Percentiles rank a stretch among this genome's conserved stretches.
phyloP scores from a whole-genome alignment of 2,797 vertebrate genomes.

The Peromyscus nudipes region DNA sequence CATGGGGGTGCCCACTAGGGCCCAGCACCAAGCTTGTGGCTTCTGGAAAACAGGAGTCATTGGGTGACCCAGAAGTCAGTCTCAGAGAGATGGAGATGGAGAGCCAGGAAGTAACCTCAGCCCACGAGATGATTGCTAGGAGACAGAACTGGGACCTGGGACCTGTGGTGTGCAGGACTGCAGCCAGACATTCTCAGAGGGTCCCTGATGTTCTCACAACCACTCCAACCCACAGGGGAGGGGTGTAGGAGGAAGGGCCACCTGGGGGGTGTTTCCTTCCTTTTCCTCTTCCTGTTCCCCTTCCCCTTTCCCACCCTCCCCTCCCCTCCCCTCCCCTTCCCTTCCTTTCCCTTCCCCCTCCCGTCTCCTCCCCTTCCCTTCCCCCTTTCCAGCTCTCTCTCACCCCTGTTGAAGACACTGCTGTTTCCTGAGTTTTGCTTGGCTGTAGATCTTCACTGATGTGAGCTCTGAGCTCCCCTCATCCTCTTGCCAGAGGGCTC shows the following conservation, averaged over 20 bases:
- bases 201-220: background rate
- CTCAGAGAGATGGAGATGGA: background rate
- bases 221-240: background rate
- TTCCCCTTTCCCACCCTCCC: background rate
- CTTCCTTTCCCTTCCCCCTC: no score
- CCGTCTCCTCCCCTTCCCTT: background rate
- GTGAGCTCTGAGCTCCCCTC: background rate
- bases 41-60: background rate
- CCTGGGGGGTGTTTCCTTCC: background rate
- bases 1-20: accelerated
- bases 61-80: background rate
- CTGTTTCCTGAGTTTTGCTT: background rate
- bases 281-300: no score
- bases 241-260: background rate
- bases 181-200: background rate
- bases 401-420: no score
- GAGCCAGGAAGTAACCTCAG: background rate
- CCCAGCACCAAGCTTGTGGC: background rate
- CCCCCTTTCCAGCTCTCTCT: background rate
- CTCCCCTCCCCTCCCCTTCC: no score
- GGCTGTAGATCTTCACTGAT: background rate
- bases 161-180: no score
- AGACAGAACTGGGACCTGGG: background rate
- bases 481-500: background rate
- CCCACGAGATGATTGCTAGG: background rate